Evolutionary conservation across 1,140 invertebrate genomes (phyloP).

Genomic region (Drosophila lacertosa): DNA sequence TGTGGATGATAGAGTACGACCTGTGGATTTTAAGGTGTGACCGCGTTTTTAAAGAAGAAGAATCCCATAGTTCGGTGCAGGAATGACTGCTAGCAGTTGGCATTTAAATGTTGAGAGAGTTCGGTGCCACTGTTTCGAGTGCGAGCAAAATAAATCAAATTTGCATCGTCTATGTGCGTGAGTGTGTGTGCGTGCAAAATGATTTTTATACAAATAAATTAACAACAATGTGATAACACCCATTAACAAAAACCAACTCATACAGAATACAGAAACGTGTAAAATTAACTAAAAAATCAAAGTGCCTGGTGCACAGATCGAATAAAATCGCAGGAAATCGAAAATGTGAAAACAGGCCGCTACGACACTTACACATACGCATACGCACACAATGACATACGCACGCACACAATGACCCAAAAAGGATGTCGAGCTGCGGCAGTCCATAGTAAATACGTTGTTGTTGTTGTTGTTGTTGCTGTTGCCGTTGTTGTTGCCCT

Average conservation of each 20-base stretch:
- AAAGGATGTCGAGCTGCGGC: slow-evolving; percentile 49
- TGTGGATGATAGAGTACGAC: slow-evolving; percentile 11
- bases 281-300: neutral
- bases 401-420: slow-evolving; percentile 48
- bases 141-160: slow-evolving; percentile 53
- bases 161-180: slow-evolving; percentile 19
- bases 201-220: slow-evolving; percentile 19
- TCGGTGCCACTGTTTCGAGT: slow-evolving; percentile 21
- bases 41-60: neutral
- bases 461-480: neutral
- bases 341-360: slow-evolving; percentile 48
- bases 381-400: slow-evolving; percentile 8
- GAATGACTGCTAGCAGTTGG: neutral
- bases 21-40: slow-evolving; percentile 15
- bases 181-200: slow-evolving; percentile 41
- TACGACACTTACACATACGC: slow-evolving; percentile 7
- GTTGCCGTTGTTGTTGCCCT: slow-evolving; percentile 39
- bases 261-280: neutral
- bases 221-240: slow-evolving; percentile 36
- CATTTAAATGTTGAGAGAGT: neutral
- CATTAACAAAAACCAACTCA: neutral
- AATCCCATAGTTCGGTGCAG: neutral
- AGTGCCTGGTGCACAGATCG: slow-evolving; percentile 1
- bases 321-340: slow-evolving; percentile 22
- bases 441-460: slow-evolving; percentile 38